Conservation (phyloP, 1,140 invertebrate species). For the Andricus grossulariae region DNA sequence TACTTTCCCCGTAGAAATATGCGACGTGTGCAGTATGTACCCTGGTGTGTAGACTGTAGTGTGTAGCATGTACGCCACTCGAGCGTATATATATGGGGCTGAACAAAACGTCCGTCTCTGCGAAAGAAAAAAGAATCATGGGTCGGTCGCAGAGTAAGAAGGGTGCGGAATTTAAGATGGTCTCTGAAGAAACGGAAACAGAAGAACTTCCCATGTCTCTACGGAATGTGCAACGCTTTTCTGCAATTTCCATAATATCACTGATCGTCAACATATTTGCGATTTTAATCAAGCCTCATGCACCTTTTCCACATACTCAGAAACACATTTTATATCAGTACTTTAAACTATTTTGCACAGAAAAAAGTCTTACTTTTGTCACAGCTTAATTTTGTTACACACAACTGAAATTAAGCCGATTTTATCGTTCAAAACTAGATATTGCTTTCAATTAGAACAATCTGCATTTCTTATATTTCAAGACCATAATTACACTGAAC, state of each 20-base stretch:
- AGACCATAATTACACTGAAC: no score
- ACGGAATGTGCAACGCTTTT: constrained; percentile 3
- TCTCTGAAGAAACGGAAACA: constrained; percentile 26
- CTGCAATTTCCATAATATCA: constrained; percentile 9
- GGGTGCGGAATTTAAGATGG: constrained; percentile 30
- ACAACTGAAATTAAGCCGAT: no score
- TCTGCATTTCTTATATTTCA: no score
- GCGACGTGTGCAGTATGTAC: background rate
- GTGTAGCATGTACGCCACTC: background rate
- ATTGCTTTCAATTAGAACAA: no score
- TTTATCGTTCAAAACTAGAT: no score
- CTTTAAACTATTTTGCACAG: no score
- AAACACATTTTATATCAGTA: no score
- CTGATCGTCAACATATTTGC: background rate
- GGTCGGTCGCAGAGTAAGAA: constrained; percentile 20
- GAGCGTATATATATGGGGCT: background rate
- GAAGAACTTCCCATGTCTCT: constrained; percentile 1
- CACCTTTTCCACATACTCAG: no score
- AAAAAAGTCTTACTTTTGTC: no score
- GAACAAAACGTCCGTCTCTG: constrained; percentile 29
- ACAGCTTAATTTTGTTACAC: no score
- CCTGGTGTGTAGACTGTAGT: background rate
- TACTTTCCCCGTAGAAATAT: background rate
- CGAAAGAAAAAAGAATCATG: constrained; percentile 21
- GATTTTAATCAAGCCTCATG: no score